These are phyloP conservation scores for Nylanderia fulva DNA, from an alignment of 1,140 invertebrate species.

Conservation along the genomic window DNA sequence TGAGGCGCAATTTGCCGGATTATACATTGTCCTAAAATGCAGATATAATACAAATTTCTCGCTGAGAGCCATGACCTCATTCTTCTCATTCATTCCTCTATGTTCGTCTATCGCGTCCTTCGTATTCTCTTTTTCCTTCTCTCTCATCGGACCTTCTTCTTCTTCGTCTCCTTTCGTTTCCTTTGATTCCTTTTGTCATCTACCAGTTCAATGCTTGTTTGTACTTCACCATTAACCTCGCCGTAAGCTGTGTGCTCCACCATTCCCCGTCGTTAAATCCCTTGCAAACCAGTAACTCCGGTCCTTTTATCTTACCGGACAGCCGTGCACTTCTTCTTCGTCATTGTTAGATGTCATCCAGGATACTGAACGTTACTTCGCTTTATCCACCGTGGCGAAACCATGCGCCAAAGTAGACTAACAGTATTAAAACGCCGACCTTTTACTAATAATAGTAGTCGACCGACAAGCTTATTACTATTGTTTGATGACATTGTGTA, in stretches of 20 bases:
- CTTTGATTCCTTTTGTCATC: conserved; percentile 1
- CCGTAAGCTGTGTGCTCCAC: conserved; percentile 11
- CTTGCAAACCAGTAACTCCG: conserved; percentile 39
- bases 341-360: conserved; percentile 40
- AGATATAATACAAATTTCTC: conserved; percentile 50
- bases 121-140: background rate
- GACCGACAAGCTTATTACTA: background rate
- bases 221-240: conserved; percentile 48
- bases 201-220: conserved; percentile 21
- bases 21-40: conserved; percentile 53
- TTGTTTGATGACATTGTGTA: background rate
- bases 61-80: conserved; percentile 16
- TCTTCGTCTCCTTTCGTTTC: background rate
- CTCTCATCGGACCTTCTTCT: background rate
- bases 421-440: background rate
- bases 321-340: conserved; percentile 44
- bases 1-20: conserved; percentile 30
- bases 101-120: background rate
- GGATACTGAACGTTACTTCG: conserved; percentile 23
- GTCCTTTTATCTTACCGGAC: conserved; percentile 45
- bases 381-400: conserved; percentile 8
- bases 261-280: conserved; percentile 47
- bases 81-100: background rate
- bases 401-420: background rate
- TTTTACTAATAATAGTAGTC: background rate